Conservation (phyloP, 1,140 invertebrate genomes). For the Ceratina australensis region DNA sequence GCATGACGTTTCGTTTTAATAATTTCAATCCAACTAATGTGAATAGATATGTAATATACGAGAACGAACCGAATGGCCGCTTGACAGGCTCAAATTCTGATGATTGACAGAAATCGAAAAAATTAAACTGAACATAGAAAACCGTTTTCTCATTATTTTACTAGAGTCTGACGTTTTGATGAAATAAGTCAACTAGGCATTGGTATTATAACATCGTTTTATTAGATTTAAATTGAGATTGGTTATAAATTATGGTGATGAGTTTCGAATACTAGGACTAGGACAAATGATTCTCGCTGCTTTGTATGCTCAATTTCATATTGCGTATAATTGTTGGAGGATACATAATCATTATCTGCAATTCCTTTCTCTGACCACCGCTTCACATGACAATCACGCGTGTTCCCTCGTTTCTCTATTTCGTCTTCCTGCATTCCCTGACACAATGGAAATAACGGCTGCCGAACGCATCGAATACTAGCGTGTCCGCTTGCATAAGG, state of each 20-base stretch:
- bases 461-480: slow-evolving; percentile 19
- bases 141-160: too few species aligned
- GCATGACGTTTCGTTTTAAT: slow-evolving; percentile 4
- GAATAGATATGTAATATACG: too few species aligned
- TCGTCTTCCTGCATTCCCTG: neutral
- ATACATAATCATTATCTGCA: slow-evolving; percentile 51
- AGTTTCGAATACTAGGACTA: slow-evolving; percentile 69
- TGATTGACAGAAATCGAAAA: too few species aligned
- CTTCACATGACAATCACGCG: slow-evolving; percentile 5
- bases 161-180: too few species aligned
- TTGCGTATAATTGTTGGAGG: slow-evolving; percentile 58
- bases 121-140: too few species aligned
- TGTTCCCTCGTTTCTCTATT: neutral
- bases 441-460: slow-evolving; percentile 12
- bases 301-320: slow-evolving; percentile 63
- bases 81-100: too few species aligned
- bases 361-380: slow-evolving; percentile 7
- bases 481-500: neutral
- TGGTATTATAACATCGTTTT: slow-evolving; percentile 67
- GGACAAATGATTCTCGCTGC: slow-evolving; percentile 68
- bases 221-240: slow-evolving; percentile 69
- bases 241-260: slow-evolving; percentile 69
- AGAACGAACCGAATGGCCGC: too few species aligned
- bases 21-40: too few species aligned
- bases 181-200: neutral